These are phyloP conservation scores for Ictalurus punctatus DNA, from an alignment of 2,113 vertebrate genomes.

Conservation along the genomic window DNA sequence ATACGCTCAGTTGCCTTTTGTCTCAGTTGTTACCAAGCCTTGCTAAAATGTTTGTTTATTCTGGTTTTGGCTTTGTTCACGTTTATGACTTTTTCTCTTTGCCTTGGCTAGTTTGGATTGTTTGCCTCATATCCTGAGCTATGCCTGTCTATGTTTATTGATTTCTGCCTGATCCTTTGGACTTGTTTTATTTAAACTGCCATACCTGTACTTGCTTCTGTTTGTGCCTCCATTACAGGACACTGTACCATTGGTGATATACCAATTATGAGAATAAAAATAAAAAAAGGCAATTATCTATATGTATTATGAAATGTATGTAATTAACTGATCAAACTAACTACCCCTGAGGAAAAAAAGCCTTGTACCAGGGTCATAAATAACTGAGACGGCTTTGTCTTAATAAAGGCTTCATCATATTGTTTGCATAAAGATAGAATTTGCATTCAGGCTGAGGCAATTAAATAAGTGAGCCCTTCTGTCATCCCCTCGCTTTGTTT, in stretches of 20 bases:
- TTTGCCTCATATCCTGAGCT: too few relatives aligned
- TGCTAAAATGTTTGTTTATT: too few relatives aligned
- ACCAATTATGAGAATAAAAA: background rate
- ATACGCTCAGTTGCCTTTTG: too few relatives aligned
- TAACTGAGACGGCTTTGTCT: conserved; percentile 26
- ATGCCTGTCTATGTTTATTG: too few relatives aligned
- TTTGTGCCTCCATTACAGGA: too few relatives aligned
- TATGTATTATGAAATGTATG: conserved; percentile 21
- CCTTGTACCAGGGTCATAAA: conserved; percentile 28
- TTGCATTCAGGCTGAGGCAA: conserved; percentile 39
- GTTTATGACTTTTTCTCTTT: too few relatives aligned
- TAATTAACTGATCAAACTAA: conserved; percentile 47
- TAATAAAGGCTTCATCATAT: conserved; percentile 25
- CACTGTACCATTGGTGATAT: background rate
- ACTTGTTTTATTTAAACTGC: too few relatives aligned
- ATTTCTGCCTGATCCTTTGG: too few relatives aligned
- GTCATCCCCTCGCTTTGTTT: conserved; percentile 34
- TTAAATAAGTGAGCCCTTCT: conserved; percentile 32
- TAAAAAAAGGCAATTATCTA: conserved; percentile 4
- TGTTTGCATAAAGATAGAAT: conserved; percentile 33
- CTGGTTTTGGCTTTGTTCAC: too few relatives aligned
- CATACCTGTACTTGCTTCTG: too few relatives aligned
- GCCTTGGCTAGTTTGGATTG: too few relatives aligned
- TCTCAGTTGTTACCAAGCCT: too few relatives aligned
- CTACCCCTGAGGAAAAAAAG: conserved; percentile 23